These are phyloP conservation scores for Saturnia pavonia DNA, from an alignment of 2,888 invertebrate genomes.

Conservation along the genomic window DNA sequence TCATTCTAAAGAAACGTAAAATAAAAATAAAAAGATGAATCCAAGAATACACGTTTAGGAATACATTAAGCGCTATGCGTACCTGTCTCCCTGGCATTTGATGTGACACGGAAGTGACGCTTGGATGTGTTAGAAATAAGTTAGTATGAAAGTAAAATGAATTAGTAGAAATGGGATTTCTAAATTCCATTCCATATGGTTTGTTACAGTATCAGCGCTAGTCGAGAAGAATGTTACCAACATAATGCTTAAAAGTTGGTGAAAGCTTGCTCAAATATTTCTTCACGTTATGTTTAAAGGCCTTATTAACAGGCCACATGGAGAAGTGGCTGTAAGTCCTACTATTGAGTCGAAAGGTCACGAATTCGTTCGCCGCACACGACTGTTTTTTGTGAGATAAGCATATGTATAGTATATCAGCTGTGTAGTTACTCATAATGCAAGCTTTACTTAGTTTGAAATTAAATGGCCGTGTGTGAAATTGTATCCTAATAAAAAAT, in stretches of 20 bases:
- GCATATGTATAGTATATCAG: too few relatives aligned
- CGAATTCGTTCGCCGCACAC: too few relatives aligned
- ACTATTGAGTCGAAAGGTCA: too few relatives aligned
- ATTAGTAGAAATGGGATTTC: neutral
- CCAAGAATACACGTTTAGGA: neutral
- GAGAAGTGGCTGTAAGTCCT: too few relatives aligned
- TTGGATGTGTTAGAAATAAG: neutral
- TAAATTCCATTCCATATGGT: neutral
- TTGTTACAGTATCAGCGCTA: neutral
- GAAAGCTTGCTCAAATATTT: too few relatives aligned
- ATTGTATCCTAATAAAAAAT: too few relatives aligned
- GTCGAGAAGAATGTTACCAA: neutral
- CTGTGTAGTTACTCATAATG: too few relatives aligned
- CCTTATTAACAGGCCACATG: too few relatives aligned
- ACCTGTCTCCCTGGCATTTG: neutral
- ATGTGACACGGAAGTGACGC: neutral
- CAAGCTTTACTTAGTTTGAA: too few relatives aligned
- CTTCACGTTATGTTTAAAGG: too few relatives aligned
- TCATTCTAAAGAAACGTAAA: neutral
- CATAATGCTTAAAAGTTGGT: neutral
- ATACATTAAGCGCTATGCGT: neutral
- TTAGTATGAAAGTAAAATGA: neutral
- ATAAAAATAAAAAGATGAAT: neutral
- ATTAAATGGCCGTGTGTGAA: too few relatives aligned
- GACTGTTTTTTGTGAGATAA: too few relatives aligned